Percentiles rank a stretch among this genome's conserved stretches.
phyloP scores from a whole-genome alignment of 2,113 vertebrate genomes.

The Callipepla squamata region DNA sequence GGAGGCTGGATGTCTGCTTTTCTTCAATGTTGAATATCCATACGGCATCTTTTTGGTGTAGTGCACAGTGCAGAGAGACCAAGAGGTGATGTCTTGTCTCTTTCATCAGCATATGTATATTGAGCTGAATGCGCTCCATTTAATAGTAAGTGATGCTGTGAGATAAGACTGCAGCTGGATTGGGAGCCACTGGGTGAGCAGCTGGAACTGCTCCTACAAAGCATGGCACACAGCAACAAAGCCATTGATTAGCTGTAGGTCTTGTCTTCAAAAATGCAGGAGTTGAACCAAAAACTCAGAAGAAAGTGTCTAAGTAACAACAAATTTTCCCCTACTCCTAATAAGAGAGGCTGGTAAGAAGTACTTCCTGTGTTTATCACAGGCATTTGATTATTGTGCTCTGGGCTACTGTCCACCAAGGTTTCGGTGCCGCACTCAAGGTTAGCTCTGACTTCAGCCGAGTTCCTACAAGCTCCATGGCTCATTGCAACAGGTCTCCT shows the following conservation, averaged over 20 bases:
- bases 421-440: background rate
- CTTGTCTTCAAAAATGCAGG: background rate
- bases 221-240: background rate
- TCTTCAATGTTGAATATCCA: accelerated
- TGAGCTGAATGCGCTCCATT: accelerated
- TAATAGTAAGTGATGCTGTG: background rate
- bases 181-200: background rate
- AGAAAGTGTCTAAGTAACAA: background rate
- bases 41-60: accelerated
- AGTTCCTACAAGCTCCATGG: background rate
- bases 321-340: background rate
- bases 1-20: background rate
- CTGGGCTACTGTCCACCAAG: background rate
- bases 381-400: background rate
- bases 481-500: accelerated
- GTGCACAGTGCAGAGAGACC: background rate
- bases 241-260: background rate
- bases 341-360: background rate
- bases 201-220: background rate
- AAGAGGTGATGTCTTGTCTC: background rate
- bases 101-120: background rate
- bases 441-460: background rate
- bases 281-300: background rate
- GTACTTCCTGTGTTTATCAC: background rate
- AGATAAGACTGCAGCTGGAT: background rate